These are phyloP conservation scores for Micropterix aruncella DNA, from an alignment of 2,888 invertebrate species.

Conservation along the genomic window DNA sequence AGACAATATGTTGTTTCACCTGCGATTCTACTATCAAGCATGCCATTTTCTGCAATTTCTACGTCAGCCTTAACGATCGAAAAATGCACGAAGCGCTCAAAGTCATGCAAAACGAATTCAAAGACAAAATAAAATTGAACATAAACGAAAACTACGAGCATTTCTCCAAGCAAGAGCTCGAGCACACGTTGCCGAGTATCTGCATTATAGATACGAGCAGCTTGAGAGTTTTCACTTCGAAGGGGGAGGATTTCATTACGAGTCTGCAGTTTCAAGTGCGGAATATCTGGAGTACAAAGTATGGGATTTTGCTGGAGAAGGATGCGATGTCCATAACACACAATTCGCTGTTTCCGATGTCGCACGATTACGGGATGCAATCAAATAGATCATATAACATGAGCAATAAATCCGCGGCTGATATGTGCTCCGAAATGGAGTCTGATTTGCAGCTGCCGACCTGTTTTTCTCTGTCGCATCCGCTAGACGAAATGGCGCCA, in stretches of 20 bases:
- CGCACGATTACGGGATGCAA: slow-evolving; percentile 28
- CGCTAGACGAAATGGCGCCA: slow-evolving; percentile 82
- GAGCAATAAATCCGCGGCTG: slow-evolving; percentile 26
- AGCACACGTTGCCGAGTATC: slow-evolving; percentile 14
- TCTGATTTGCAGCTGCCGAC: slow-evolving; percentile 52
- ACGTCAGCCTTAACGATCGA: slow-evolving; percentile 35
- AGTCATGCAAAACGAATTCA: slow-evolving; percentile 32
- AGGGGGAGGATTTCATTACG: slow-evolving; percentile 72
- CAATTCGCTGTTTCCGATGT: slow-evolving; percentile 23
- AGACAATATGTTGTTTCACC: slow-evolving; percentile 59
- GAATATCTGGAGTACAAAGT: slow-evolving; percentile 72
- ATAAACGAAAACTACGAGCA: slow-evolving; percentile 36
- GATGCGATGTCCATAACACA: slow-evolving; percentile 29
- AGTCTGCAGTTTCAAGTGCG: slow-evolving; percentile 70
- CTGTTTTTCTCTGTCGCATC: slow-evolving; percentile 78
- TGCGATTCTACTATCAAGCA: slow-evolving; percentile 72
- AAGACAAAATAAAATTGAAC: slow-evolving; percentile 34
- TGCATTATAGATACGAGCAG: slow-evolving; percentile 54
- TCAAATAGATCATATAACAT: slow-evolving; percentile 20
- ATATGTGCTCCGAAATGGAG: slow-evolving; percentile 26
- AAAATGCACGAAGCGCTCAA: slow-evolving; percentile 38
- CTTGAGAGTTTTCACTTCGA: slow-evolving; percentile 61
- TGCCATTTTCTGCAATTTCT: slow-evolving; percentile 57
- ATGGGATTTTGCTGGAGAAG: slow-evolving; percentile 74
- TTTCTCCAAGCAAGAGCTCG: slow-evolving; percentile 7